Evolutionary conservation across 2,888 invertebrate genomes (phyloP), one percentile per base, ranked within the genome.

Genomic region (Brachylomia viminalis): DNA sequence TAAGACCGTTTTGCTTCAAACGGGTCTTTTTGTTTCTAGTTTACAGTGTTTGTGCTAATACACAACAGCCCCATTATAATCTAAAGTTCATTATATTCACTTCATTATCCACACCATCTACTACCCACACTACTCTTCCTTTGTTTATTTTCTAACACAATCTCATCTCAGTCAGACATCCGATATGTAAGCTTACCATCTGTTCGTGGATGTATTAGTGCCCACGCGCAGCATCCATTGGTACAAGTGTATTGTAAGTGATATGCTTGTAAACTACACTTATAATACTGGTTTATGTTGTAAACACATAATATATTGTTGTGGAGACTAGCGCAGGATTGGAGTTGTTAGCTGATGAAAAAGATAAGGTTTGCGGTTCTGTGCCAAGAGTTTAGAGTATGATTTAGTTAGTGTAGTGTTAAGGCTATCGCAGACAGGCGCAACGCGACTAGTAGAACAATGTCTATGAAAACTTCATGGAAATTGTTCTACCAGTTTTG

Each of bases 131-230:
- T 23, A 17, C 13, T 20, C 11, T 30, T 75, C 11, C 15, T 56
- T 76, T 42, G 49, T 76, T 77, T 66, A 27, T 77, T 77, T 77
- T 77, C 45, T 38, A 61, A 59, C 23, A 45, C 23, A 33, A 54
- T 66, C 62, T 33, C n/a, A 33, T 59, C 61, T 54, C 30, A 27
- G 45, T 56, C 27, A 8, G 74, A 61, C 49, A 77, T 45, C 52
- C 45, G 52, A 70, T 70, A 69, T 52, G 23, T 15, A 2, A 64
- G 42, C 23, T 49, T 42, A 17, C 56, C 80, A 80, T 71, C 62
- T 64, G 62, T 58, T 64, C 42, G 23, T 42, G 27, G 45, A 33
- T 17, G 52, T 45, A 33, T 61, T 52, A 52, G 17, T 61, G 52
- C 23, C 58, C 42, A 30, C n/a, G 11, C 66, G 15, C 10, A 33